Percentiles rank a stretch among this genome's conserved stretches.
phyloP scores from a whole-genome alignment of 2,113 vertebrate species.

The Camelus dromedarius region DNA sequence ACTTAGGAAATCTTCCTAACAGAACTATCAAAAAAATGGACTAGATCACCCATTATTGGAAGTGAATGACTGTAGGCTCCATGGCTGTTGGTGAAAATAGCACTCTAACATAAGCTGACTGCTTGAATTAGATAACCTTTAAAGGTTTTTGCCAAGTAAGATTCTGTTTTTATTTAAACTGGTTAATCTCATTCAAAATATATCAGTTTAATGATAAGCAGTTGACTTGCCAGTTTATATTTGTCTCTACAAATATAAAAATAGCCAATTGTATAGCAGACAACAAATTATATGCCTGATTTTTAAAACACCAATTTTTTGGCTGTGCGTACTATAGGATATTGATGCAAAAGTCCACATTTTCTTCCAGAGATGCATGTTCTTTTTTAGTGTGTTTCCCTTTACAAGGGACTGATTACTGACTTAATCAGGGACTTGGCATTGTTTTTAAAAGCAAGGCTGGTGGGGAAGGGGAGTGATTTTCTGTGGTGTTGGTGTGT shows the following conservation, averaged over 20 bases:
- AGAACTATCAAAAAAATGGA: not conserved
- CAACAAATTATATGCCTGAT: not conserved
- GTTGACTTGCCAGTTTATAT: constrained; percentile 31
- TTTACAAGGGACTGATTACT: not conserved
- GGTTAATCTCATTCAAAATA: constrained; percentile 44
- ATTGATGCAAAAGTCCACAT: not conserved
- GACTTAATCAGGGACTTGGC: not conserved
- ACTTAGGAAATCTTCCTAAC: not conserved
- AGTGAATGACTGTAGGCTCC: not conserved
- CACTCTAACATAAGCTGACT: not conserved
- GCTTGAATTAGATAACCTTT: not conserved
- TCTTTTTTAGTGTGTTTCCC: not conserved
- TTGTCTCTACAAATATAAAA: constrained; percentile 1
- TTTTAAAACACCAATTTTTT: not conserved
- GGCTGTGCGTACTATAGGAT: not conserved
- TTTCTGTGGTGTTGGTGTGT: not conserved
- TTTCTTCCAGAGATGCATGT: not conserved
- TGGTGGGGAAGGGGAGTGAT: not conserved
- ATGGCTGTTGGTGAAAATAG: not conserved
- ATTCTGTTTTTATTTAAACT: constrained; percentile 56
- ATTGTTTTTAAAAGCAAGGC: not conserved
- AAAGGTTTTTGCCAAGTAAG: not conserved
- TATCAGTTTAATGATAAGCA: constrained; percentile 33
- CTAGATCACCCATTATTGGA: not conserved
- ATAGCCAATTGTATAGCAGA: not conserved